A percentile compares a stretch with the other conserved stretches of the same genome.
phyloP scores from a whole-genome alignment of 2,888 invertebrate genomes.

The Perizoma affinitatum region DNA sequence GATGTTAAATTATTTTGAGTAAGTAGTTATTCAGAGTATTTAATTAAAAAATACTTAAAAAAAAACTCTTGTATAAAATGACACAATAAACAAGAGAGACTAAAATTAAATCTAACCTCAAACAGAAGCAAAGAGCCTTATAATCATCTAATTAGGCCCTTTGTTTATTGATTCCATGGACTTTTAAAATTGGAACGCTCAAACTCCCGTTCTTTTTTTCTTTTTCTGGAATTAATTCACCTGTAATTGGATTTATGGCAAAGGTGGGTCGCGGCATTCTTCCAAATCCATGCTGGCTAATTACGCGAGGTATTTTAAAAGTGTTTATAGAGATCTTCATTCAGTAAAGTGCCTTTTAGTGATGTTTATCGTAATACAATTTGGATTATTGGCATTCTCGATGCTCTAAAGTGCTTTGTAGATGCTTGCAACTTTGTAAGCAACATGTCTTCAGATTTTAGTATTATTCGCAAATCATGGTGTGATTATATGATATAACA shows the following conservation, averaged over 20 bases:
- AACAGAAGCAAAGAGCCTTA: slow-evolving; percentile 32
- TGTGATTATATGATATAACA: too few relatives aligned
- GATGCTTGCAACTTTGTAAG: too few relatives aligned
- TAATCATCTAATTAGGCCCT: slow-evolving; percentile 38
- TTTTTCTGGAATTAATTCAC: slow-evolving; percentile 69
- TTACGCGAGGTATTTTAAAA: slow-evolving; percentile 70
- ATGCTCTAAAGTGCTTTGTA: neutral
- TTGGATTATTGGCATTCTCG: slow-evolving; percentile 50
- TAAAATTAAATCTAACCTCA: slow-evolving; percentile 7
- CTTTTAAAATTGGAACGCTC: slow-evolving; percentile 41
- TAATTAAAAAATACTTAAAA: too few relatives aligned
- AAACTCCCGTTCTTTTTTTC: slow-evolving; percentile 45
- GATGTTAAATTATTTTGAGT: too few relatives aligned
- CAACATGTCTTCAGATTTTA: too few relatives aligned
- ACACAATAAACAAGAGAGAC: slow-evolving; percentile 19
- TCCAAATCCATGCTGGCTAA: slow-evolving; percentile 64
- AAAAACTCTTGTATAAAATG: neutral
- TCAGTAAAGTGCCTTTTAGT: slow-evolving; percentile 55
- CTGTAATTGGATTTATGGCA: slow-evolving; percentile 73
- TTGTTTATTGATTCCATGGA: slow-evolving; percentile 43
- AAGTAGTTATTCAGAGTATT: too few relatives aligned
- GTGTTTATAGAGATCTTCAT: slow-evolving; percentile 69
- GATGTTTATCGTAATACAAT: slow-evolving; percentile 42
- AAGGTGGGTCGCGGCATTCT: slow-evolving; percentile 48
- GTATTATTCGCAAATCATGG: too few relatives aligned